Evolutionary conservation across 1,140 invertebrate genomes (phyloP), one percentile per base, ranked within the genome.

Genomic region (Solen grandis): DNA sequence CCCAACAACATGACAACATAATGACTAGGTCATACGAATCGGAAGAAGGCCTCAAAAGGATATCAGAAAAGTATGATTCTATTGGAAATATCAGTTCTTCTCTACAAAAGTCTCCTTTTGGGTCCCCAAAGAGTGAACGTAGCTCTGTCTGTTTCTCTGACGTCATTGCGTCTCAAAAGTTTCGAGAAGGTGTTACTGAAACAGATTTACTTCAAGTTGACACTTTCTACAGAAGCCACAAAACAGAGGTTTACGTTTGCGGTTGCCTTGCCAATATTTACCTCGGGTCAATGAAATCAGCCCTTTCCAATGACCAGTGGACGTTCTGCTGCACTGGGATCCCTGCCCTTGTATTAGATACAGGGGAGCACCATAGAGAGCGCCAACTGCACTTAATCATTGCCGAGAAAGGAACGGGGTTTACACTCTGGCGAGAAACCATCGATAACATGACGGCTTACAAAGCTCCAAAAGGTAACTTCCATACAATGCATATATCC

Each of bases 401-500:
- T 22, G 96, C 96, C 0, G 96, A 97, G 91, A 94, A 96, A 60
- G 96, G 96, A 2, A 96, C 96, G 1, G 96, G 96, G 59, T 97
- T 97, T 89, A 95, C 95, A 33, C 91, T 97, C n/a, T 97, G 96
- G 96, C 94, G 94, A 69, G 96, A 97, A 90, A 94, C 94, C n/a
- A 95, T 97, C 82, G 96, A 94, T 82, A 94, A 94, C 85, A 87
- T 94, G 50, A 93, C 92, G 19, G 92, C 92, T 55, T 95, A 94
- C 82, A 90, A 92, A 86, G 93, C 95, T 5, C 86, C 89, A 4
- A 94, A 94, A 16, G 94, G 93, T 19, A 95, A 95, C 29, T 97
- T 97, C 83, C 96, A 97, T 90, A 96, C 96, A n/a, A 95, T 97
- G 95, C 95, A 95, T 90, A 92, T 96, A 55, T 96, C 96, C 0